phyloP scores from a whole-genome alignment of 1,140 invertebrate genomes.

The Semibalanus balanoides region DNA sequence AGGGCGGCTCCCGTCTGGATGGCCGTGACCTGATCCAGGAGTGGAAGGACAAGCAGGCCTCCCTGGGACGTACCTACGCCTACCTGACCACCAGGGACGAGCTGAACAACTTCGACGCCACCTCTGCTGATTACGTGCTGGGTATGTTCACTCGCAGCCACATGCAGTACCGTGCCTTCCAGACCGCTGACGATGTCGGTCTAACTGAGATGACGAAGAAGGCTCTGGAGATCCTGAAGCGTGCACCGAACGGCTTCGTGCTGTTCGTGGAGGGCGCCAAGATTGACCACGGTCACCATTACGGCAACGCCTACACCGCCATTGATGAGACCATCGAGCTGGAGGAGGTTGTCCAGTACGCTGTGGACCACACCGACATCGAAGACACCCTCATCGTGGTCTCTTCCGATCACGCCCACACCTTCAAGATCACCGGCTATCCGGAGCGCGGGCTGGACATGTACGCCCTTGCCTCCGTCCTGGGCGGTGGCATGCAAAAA shows the following conservation, averaged over 20 bases:
- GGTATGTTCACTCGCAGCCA: constrained; percentile 49
- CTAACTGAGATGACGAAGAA: constrained; percentile 22
- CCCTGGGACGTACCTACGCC: constrained; percentile 45
- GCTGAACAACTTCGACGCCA: constrained; percentile 32
- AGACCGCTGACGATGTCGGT: constrained; percentile 35
- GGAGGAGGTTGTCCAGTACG: constrained; percentile 33
- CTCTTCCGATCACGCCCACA: constrained; percentile 54
- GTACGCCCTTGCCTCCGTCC: background rate
- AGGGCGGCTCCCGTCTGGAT: constrained; percentile 29
- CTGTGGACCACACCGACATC: constrained; percentile 38
- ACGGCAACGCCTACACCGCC: constrained; percentile 58
- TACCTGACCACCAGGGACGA: constrained; percentile 46
- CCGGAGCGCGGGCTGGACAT: constrained; percentile 52
- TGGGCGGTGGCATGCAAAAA: background rate
- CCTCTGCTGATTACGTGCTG: constrained; percentile 47
- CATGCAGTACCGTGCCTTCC: constrained; percentile 35
- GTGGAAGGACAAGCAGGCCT: constrained; percentile 38
- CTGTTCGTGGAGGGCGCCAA: constrained; percentile 17
- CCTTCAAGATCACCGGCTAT: constrained; percentile 56
- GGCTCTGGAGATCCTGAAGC: constrained; percentile 20
- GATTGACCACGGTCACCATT: constrained; percentile 79
- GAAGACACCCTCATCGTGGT: constrained; percentile 49
- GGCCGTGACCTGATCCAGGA: constrained; percentile 45
- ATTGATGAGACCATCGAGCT: constrained; percentile 64
- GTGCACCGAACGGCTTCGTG: constrained; percentile 20